A percentile compares a stretch with the other conserved stretches of the same genome.
These are phyloP conservation scores for Sapayoa aenigma DNA, from an alignment of 2,113 vertebrate species.

Conservation along the genomic window DNA sequence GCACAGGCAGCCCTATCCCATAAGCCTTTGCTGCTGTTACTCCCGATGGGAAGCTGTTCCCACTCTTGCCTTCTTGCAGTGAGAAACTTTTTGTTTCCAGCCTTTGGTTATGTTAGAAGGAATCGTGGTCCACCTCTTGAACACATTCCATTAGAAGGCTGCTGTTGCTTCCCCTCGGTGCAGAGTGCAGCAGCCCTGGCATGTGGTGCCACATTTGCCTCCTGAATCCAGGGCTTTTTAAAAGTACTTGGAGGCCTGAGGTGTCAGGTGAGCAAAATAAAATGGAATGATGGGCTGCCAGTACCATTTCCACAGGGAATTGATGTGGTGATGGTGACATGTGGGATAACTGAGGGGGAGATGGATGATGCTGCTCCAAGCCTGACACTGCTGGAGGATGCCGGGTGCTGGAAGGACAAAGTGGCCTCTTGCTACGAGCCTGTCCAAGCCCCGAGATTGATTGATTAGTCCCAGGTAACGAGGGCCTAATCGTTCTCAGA, in stretches of 20 bases:
- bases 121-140: neutral
- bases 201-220: rapidly evolving
- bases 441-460: neutral
- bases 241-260: neutral
- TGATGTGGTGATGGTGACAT: neutral
- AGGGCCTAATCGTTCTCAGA: constrained; percentile 24
- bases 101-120: neutral
- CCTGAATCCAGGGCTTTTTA: neutral
- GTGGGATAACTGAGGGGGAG: neutral
- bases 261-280: neutral
- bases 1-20: neutral
- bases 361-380: neutral
- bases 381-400: neutral
- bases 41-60: neutral
- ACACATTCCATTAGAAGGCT: neutral
- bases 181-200: neutral
- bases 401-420: neutral
- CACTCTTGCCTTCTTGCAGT: neutral
- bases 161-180: neutral
- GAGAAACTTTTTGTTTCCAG: neutral
- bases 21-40: rapidly evolving
- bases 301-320: neutral
- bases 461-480: constrained; percentile 32
- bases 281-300: neutral
- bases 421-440: neutral